Conservation (phyloP, 2,797 vertebrate genomes). For the Enteromius unitaeniatus region DNA sequence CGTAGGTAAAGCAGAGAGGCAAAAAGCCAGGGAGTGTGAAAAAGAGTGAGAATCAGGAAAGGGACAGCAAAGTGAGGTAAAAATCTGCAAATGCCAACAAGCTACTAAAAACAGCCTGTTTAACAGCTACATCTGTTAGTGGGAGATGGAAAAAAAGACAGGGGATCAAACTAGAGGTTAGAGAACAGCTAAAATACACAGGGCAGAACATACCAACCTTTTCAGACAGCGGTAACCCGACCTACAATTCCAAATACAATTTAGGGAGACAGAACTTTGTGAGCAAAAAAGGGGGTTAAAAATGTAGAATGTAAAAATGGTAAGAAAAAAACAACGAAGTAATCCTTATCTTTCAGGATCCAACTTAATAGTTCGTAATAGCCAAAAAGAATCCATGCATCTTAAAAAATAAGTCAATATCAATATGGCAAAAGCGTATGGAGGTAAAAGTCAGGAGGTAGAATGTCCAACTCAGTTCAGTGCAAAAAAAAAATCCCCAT, state of each 20-base stretch:
- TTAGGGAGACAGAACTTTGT: slow-evolving; percentile 98
- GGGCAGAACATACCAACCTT: slow-evolving; percentile 99
- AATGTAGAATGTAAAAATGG: slow-evolving; percentile 71
- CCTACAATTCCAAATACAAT: slow-evolving; percentile 99
- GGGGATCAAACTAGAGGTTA: slow-evolving; percentile 93
- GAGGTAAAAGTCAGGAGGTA: slow-evolving; percentile 29
- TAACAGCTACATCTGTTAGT: slow-evolving; percentile 93
- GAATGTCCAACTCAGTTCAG: slow-evolving; percentile 18
- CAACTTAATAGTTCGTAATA: slow-evolving; percentile 53
- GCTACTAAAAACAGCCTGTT: slow-evolving; percentile 80
- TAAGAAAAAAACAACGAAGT: slow-evolving; percentile 65
- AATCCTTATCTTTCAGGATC: slow-evolving; percentile 74
- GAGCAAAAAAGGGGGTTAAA: slow-evolving; percentile 83
- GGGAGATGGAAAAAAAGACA: slow-evolving; percentile 82
- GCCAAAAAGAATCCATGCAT: slow-evolving; percentile 56
- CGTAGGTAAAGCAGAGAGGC: slow-evolving; percentile 57
- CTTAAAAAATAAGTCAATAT: slow-evolving; percentile 18
- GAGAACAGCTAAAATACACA: slow-evolving; percentile 98
- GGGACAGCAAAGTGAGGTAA: slow-evolving; percentile 71
- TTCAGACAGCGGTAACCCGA: slow-evolving; percentile 99
- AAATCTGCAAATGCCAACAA: slow-evolving; percentile 81
- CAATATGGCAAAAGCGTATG: slow-evolving; percentile 32
- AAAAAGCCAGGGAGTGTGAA: slow-evolving; percentile 71
- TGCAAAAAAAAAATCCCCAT: slow-evolving; percentile 38
- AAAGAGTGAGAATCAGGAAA: slow-evolving; percentile 69